Percentiles rank a stretch among this genome's conserved stretches.
Conservation (phyloP, 2,888 invertebrate species). For the Andrena camellia region DNA sequence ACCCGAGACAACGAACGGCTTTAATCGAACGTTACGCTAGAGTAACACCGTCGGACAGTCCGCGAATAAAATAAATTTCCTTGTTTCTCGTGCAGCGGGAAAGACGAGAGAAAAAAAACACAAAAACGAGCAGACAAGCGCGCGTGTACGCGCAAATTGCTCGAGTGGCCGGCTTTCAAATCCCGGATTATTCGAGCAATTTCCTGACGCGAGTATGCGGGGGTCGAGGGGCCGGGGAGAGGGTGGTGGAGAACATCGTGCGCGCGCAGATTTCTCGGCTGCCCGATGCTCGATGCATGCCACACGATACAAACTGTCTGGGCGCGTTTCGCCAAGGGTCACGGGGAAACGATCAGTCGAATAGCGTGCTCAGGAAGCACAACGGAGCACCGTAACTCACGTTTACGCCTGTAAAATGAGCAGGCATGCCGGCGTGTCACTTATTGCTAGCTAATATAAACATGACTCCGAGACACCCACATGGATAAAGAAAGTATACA, state of each 20-base stretch:
- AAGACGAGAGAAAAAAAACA: neutral
- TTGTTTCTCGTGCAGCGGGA: too few relatives aligned
- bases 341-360: conserved; percentile 41
- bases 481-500: conserved; percentile 54
- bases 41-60: too few relatives aligned
- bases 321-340: conserved; percentile 37
- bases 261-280: conserved; percentile 2
- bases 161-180: conserved; percentile 19
- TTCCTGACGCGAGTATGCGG: neutral
- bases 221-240: neutral
- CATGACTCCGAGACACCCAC: conserved; percentile 71
- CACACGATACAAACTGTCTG: conserved; percentile 14
- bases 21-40: too few relatives aligned
- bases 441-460: conserved; percentile 77
- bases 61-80: too few relatives aligned
- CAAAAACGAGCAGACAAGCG: neutral
- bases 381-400: conserved; percentile 73
- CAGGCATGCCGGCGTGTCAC: conserved; percentile 74
- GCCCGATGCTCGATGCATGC: conserved; percentile 2
- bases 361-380: conserved; percentile 61
- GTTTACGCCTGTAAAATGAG: conserved; percentile 76
- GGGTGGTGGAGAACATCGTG: neutral
- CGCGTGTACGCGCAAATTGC: conserved; percentile 5
- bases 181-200: conserved; percentile 14
- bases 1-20: too few relatives aligned